Evolutionary conservation across 2,888 invertebrate species (phyloP).

Genomic region (Drosophila parthenogenetica): DNA sequence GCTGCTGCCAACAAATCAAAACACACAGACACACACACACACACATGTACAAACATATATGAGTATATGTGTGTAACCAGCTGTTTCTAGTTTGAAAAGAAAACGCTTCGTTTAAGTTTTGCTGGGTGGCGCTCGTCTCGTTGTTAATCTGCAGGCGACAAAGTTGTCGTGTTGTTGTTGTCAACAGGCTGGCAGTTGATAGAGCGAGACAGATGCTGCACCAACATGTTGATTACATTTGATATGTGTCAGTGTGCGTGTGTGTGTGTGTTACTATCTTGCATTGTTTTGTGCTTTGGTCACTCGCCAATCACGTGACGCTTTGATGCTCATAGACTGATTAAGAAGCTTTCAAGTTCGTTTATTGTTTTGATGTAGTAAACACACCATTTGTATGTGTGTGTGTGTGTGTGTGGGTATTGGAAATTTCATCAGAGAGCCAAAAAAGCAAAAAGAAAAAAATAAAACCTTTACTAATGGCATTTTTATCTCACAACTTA

Average conservation of each 20-base stretch:
- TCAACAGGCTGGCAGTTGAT: conserved; percentile 2
- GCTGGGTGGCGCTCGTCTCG: conserved; percentile 24
- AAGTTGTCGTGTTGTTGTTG: conserved; percentile 25
- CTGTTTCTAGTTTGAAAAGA: conserved; percentile 47
- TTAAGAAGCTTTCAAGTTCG: conserved; percentile 29
- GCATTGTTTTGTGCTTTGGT: conserved; percentile 14
- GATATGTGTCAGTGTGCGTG: neutral
- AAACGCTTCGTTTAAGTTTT: conserved; percentile 25
- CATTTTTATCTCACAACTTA: conserved; percentile 54
- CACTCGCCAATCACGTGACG: conserved; percentile 55
- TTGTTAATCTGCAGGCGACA: conserved; percentile 36
- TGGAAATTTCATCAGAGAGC: conserved; percentile 48
- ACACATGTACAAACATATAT: too few relatives aligned
- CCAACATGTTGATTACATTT: conserved; percentile 36
- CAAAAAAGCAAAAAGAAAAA: neutral
- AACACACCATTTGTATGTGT: conserved; percentile 10
- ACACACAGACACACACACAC: conserved; percentile 10
- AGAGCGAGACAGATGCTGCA: conserved; percentile 15
- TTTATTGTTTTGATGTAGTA: conserved; percentile 34
- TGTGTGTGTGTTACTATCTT: conserved; percentile 22
- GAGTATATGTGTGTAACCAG: conserved; percentile 51
- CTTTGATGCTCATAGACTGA: conserved; percentile 9
- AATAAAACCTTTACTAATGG: conserved; percentile 35
- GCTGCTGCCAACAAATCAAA: conserved; percentile 61
- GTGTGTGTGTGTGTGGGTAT: conserved; percentile 27